Percentiles rank a stretch among this genome's conserved stretches.
These are phyloP conservation scores for Pentamera pediparva DNA, from an alignment of 53 echinoderm and acorn worm species.

Conservation along the genomic window DNA sequence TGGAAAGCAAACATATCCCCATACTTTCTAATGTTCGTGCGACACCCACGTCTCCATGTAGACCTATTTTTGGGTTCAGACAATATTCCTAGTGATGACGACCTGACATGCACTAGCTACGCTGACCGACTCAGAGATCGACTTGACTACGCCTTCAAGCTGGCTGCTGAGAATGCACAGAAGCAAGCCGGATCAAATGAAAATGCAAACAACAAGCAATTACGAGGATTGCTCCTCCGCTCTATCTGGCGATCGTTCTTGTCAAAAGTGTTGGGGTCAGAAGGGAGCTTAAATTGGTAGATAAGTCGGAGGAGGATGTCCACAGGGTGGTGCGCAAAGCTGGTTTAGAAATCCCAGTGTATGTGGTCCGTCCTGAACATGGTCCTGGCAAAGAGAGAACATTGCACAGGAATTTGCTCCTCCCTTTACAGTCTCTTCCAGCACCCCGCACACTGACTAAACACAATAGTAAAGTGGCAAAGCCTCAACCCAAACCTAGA, in stretches of 20 bases:
- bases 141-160: constrained; percentile 6
- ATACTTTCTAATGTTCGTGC: constrained; percentile 13
- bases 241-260: constrained; percentile 3
- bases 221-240: constrained; percentile 10
- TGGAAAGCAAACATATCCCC: constrained; percentile 50
- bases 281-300: constrained; percentile 3
- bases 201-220: background rate
- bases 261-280: background rate
- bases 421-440: constrained; percentile 14
- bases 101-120: background rate
- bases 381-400: background rate
- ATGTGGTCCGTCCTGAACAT: constrained; percentile 26
- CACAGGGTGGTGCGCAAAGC: background rate
- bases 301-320: constrained; percentile 1
- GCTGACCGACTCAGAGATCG: background rate
- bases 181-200: background rate
- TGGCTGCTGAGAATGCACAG: constrained; percentile 21
- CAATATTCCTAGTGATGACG: background rate
- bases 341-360: constrained; percentile 23
- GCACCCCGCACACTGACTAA: background rate
- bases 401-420: constrained; percentile 32
- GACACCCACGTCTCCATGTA: constrained; percentile 7
- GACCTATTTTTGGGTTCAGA: constrained; percentile 7
- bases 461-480: background rate
- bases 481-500: background rate